Percentiles rank a stretch among this genome's conserved stretches.
Conservation (phyloP, 2,888 invertebrate species). For the Argyra leucocephala region DNA sequence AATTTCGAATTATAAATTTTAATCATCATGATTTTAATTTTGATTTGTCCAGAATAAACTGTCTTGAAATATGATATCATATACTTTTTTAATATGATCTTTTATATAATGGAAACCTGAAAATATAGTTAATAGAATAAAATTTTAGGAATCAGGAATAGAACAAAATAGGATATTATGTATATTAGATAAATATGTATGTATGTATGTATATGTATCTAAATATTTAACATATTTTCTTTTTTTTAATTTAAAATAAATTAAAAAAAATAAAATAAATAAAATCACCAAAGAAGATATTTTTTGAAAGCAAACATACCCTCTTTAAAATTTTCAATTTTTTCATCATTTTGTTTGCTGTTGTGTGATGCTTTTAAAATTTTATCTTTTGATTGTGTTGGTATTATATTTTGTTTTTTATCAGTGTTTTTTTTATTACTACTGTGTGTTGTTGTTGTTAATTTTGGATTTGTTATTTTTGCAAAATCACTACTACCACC, state of each 20-base stretch:
- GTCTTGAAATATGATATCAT: constrained; percentile 45
- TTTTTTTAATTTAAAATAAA: neutral
- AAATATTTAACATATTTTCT: neutral
- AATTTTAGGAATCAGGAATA: neutral
- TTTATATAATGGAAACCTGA: constrained; percentile 44
- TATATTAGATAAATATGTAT: neutral
- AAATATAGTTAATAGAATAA: constrained; percentile 27
- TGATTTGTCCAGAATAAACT: constrained; percentile 41
- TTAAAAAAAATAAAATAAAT: neutral
- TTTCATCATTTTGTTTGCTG: constrained; percentile 45
- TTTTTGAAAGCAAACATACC: constrained; percentile 79
- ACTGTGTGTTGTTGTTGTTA: constrained; percentile 1
- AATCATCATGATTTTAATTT: constrained; percentile 24
- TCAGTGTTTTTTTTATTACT: constrained; percentile 18
- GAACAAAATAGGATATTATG: neutral
- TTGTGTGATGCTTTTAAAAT: constrained; percentile 40
- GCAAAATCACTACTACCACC: constrained; percentile 16
- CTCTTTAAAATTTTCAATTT: constrained; percentile 46
- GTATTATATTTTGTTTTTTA: constrained; percentile 36
- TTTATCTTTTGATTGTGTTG: constrained; percentile 17
- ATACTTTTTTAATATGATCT: constrained; percentile 44
- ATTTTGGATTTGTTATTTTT: constrained; percentile 23
- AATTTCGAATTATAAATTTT: too few relatives aligned
- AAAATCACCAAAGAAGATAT: constrained; percentile 70
- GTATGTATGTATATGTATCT: too few relatives aligned